Conservation (phyloP, 2,113 vertebrate species). For the Catharus minimus region DNA sequence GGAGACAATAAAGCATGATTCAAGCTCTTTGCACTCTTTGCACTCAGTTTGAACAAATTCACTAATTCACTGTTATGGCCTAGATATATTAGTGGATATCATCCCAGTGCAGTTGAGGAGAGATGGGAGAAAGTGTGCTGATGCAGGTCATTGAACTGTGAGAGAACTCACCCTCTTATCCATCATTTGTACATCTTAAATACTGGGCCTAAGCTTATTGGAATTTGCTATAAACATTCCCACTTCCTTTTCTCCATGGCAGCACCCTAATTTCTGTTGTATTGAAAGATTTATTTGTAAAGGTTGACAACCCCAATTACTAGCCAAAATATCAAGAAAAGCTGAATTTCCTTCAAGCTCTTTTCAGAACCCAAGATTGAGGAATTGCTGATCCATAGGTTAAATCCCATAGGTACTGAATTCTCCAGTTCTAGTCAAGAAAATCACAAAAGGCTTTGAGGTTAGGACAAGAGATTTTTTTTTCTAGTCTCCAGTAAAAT, state of each 20-base stretch:
- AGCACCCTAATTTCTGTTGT: neutral
- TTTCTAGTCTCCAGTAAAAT: constrained; percentile 5
- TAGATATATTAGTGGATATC: neutral
- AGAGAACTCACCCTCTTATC: neutral
- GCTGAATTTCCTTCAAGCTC: neutral
- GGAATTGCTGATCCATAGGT: neutral
- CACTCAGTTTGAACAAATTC: neutral
- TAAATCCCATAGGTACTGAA: neutral
- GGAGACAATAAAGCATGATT: neutral
- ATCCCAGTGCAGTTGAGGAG: neutral
- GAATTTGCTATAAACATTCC: neutral
- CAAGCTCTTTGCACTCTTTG: neutral
- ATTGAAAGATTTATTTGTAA: neutral
- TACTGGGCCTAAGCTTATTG: neutral
- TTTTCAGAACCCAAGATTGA: neutral
- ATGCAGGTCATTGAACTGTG: neutral
- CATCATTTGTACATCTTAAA: neutral
- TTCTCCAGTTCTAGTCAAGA: neutral
- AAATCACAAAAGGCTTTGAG: constrained; percentile 22
- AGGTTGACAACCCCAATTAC: neutral
- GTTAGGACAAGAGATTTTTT: neutral
- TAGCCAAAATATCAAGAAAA: neutral
- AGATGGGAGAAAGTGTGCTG: neutral
- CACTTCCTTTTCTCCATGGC: neutral
- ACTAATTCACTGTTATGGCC: neutral